Conservation (phyloP, 2,888 invertebrate genomes). For the Catocala fraxini region DNA sequence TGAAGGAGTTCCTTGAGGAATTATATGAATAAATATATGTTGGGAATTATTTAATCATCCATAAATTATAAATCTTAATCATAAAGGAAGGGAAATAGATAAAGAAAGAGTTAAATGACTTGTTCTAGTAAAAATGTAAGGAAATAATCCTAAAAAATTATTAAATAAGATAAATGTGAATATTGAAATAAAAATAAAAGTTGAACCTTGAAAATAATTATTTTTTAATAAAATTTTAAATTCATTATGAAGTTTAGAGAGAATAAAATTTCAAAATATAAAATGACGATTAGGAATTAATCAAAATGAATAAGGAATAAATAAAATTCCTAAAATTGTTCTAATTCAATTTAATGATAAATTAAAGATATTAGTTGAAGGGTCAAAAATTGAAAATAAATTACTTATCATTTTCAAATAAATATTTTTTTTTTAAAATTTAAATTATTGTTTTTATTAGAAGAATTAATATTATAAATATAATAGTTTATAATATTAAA, state of each 20-base stretch:
- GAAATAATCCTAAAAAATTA: slow-evolving; percentile 91
- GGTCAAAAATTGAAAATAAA: slow-evolving; percentile 90
- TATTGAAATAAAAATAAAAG: slow-evolving; percentile 87
- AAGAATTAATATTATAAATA: slow-evolving; percentile 64
- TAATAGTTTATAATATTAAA: slow-evolving; percentile 87
- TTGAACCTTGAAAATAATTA: slow-evolving; percentile 79
- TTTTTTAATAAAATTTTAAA: slow-evolving; percentile 86
- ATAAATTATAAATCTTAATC: slow-evolving; percentile 89
- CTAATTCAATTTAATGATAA: slow-evolving; percentile 89
- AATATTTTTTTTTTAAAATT: slow-evolving; percentile 62
- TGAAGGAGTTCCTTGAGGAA: slow-evolving; percentile 90
- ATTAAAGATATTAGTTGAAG: slow-evolving; percentile 83
- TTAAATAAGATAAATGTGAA: slow-evolving; percentile 89
- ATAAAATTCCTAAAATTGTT: slow-evolving; percentile 81
- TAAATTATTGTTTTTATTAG: slow-evolving; percentile 57
- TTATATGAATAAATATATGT: slow-evolving; percentile 90
- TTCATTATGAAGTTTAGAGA: slow-evolving; percentile 83
- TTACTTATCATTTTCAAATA: slow-evolving; percentile 90
- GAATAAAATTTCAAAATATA: slow-evolving; percentile 82
- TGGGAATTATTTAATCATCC: slow-evolving; percentile 89
- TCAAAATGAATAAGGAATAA: slow-evolving; percentile 86
- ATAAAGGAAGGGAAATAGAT: slow-evolving; percentile 88
- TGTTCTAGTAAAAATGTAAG: slow-evolving; percentile 91
- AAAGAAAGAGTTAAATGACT: slow-evolving; percentile 89
- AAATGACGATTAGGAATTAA: slow-evolving; percentile 84